Conservation (phyloP, 2,113 vertebrate species). For the Mohoua ochrocephala region DNA sequence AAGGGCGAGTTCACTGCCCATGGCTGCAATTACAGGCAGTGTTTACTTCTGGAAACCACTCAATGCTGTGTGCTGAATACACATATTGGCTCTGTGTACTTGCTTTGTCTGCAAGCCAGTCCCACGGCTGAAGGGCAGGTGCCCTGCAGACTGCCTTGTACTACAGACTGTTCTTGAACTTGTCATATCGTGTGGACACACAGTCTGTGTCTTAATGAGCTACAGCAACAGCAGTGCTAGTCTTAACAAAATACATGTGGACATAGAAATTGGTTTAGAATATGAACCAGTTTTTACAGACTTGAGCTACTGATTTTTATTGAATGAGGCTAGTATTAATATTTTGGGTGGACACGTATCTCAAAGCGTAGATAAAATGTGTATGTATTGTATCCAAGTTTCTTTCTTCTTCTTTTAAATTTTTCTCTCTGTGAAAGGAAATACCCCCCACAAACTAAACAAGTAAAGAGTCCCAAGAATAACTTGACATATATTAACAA, state of each 20-base stretch:
- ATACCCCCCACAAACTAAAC: not conserved
- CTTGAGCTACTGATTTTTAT: not conserved
- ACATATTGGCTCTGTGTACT: not conserved
- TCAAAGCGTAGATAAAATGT: not conserved
- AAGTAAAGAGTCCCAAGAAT: not conserved
- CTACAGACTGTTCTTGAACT: not conserved
- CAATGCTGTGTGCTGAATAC: not conserved
- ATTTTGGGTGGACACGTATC: not conserved
- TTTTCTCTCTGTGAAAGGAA: not conserved
- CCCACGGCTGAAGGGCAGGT: not conserved
- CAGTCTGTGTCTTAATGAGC: not conserved
- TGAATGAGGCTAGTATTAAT: not conserved
- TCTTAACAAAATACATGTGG: not conserved
- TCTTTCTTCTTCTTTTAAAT: accelerated
- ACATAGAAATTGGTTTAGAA: not conserved
- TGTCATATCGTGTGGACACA: no score
- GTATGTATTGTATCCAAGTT: not conserved
- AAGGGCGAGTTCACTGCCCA: not conserved
- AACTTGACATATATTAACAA: not conserved
- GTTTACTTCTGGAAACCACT: not conserved
- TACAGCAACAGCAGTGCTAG: not conserved
- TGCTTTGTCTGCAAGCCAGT: not conserved
- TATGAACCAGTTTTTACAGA: not conserved
- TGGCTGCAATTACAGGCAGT: not conserved
- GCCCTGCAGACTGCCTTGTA: not conserved